These are phyloP conservation scores for Burhinus oedicnemus DNA, from an alignment of 2,113 vertebrate genomes.

Conservation along the genomic window DNA sequence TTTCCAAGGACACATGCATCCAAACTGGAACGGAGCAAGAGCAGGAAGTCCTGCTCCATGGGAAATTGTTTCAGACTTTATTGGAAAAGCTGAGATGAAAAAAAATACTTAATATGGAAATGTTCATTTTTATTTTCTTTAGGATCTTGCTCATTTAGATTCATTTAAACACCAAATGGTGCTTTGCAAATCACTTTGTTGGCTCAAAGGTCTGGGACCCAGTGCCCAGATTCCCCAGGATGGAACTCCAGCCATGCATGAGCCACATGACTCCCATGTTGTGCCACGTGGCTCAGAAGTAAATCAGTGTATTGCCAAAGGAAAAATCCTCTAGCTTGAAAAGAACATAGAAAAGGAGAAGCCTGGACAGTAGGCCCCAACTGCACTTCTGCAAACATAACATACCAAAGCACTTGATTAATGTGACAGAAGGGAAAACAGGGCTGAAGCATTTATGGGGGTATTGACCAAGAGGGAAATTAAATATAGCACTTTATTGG, in stretches of 20 bases:
- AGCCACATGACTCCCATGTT: not conserved
- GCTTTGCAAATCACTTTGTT: not conserved
- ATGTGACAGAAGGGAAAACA: not conserved
- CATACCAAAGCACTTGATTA: not conserved
- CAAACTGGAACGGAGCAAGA: not conserved
- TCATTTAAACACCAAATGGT: not conserved
- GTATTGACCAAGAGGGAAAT: not conserved
- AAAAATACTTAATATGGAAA: not conserved
- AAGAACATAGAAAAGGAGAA: not conserved
- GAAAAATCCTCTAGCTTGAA: not conserved
- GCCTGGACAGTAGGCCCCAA: not conserved
- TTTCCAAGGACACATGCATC: not conserved
- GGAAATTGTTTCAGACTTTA: not conserved
- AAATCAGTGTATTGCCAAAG: not conserved
- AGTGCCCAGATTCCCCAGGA: not conserved
- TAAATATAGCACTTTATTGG: not conserved
- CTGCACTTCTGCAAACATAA: not conserved
- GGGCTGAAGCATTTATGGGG: rapidly evolving
- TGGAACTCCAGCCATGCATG: not conserved
- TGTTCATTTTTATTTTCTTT: not conserved
- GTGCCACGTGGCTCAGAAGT: not conserved
- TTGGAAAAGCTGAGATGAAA: not conserved
- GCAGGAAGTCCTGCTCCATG: not conserved
- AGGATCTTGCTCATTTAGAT: not conserved
- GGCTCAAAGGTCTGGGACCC: not conserved